Conservation (phyloP, 64 coral and sea anemone genomes). For the Acropora tenuis region DNA sequence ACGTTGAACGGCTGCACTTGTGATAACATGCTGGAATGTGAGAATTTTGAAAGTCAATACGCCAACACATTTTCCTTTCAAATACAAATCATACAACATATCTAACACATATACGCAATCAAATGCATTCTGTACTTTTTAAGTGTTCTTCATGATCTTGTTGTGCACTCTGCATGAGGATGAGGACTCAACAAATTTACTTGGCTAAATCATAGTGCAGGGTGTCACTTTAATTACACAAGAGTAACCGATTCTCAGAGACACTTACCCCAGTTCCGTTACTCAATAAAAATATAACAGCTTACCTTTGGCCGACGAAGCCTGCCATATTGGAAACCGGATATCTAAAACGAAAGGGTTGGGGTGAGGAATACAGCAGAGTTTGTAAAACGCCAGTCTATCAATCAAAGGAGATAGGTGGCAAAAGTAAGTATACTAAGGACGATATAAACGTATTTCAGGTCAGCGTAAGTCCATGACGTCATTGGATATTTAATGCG, state of each 20-base stretch:
- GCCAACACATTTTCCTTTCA: not conserved
- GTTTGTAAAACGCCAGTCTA: not conserved
- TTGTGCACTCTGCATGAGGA: too few relatives aligned
- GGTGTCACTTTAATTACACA: too few relatives aligned
- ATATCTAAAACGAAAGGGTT: constrained; percentile 75
- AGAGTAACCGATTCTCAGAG: not conserved
- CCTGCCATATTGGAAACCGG: constrained; percentile 43
- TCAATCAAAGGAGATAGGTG: not conserved
- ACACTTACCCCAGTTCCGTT: not conserved
- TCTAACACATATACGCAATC: too few relatives aligned
- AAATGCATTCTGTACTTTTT: too few relatives aligned
- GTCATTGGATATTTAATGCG: not conserved
- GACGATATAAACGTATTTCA: too few relatives aligned
- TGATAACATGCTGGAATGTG: not conserved
- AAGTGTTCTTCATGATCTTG: too few relatives aligned
- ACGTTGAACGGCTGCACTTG: constrained; percentile 15
- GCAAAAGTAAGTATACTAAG: not conserved
- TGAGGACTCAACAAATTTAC: too few relatives aligned
- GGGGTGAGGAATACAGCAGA: not conserved
- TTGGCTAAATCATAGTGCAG: too few relatives aligned
- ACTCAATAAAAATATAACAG: not conserved
- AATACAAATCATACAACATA: too few relatives aligned
- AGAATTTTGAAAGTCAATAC: not conserved
- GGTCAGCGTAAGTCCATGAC: too few relatives aligned
- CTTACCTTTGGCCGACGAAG: constrained; percentile 75